Evolutionary conservation across 2,113 vertebrate species (phyloP), one percentile per base, ranked within the genome.

Genomic region (Geothlypis trichas): DNA sequence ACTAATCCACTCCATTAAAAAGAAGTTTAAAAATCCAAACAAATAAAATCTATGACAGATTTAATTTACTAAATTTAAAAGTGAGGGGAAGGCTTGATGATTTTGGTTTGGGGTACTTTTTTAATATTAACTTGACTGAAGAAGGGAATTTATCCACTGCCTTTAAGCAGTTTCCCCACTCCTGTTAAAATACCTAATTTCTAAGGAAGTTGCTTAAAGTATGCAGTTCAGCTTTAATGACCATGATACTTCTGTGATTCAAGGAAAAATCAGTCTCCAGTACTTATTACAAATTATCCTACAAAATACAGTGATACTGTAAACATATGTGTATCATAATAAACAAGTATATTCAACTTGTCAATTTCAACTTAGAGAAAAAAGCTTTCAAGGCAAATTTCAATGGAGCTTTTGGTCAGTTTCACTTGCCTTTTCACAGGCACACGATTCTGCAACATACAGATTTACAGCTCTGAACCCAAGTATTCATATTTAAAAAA

Each of bases 21-120:
- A 66, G 42, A 35, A 9, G 7, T 3, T 4, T 5, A 30, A 35
- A n/a, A 44, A 24, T 1, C 1, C 15, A 23, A 72, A 39, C 3
- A 19, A 23, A 82, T 78, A 41, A 73, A 67, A 7, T 1, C 30
- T 37, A 47, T 3, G 21, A 63, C 8, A 65, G 22, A 66, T 35
- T 46, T 33, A 76, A 87, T 47, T 76, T 35, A 76, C 13, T 27
- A 14, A 46, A 66, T 62, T 75, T 85, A 41, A 58, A 77, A 74
- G 41, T 14, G 17, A 37, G 8, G 6, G 16, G 20, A 46, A 84
- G 5, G 26, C n/a, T 72, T 73, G 28, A n/a, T 47, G 16, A n/a
- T 73, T 88, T 57, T 57, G 7, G 11, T 9, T 68, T 18, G 1
- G 4, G 15, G 5, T 59, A 58, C 5, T 9, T 28, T 54, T 41